phyloP scores from a whole-genome alignment of 2,888 invertebrate genomes.

The Tetranychus truncatus region DNA sequence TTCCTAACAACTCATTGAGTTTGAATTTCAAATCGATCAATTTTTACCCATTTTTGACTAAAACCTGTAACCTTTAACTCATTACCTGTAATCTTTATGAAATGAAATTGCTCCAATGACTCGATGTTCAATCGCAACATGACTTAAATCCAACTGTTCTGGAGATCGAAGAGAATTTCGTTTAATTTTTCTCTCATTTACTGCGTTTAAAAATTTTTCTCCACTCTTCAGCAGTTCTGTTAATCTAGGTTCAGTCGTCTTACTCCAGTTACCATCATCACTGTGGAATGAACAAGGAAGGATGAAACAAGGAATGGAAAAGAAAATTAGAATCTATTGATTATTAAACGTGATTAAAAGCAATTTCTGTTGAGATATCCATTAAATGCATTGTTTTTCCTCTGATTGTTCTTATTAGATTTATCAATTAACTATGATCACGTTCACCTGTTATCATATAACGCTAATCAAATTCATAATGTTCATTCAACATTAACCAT shows the following conservation, averaged over 20 bases:
- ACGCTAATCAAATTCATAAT: not conserved
- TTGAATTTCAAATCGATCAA: too few species aligned
- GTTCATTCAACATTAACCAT: not conserved
- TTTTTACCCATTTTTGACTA: too few species aligned
- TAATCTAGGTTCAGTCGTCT: not conserved
- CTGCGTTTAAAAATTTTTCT: not conserved
- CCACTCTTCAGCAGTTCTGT: not conserved
- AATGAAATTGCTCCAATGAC: not conserved
- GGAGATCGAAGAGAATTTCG: not conserved
- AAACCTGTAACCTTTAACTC: too few species aligned
- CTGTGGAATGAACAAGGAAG: not conserved
- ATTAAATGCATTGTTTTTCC: too few species aligned
- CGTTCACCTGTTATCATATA: not conserved
- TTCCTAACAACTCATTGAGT: too few species aligned
- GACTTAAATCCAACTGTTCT: not conserved
- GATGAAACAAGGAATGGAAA: not conserved
- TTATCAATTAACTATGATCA: not conserved
- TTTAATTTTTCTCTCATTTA: not conserved
- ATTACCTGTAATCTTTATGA: not conserved
- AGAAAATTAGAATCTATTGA: too few species aligned
- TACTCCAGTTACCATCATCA: not conserved
- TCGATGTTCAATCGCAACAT: not conserved
- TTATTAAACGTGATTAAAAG: too few species aligned
- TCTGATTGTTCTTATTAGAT: not conserved
- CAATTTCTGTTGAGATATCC: too few species aligned